Base-by-base conservation (phyloP, 2,113 vertebrate species). In the Oceanites oceanicus region DNA sequence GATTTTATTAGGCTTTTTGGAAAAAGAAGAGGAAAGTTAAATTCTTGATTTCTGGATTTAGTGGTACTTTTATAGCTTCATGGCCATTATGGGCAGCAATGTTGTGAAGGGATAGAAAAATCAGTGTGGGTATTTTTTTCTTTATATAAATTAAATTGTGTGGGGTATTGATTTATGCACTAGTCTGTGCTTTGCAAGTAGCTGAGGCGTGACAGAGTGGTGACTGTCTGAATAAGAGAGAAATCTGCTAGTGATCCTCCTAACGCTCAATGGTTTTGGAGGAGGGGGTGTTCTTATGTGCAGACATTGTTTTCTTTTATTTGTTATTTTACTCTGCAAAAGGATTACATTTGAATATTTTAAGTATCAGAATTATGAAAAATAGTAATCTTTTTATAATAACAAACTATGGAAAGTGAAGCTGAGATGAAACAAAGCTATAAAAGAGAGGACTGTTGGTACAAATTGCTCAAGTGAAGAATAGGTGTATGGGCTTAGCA, bases 221-320 rank as follows among this genome's bases (percentile, higher is more conserved):
- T 76, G 32, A 72, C 23, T 1, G 8, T 62, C 26, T 61, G 22
- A 68, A 52, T 62, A 7, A 7, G 19, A 80, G 17, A 17, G 38
- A 76, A 76, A 61, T 65, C 40, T 78, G 26, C 13, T 40, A n/a
- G 10, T 14, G 25, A 66, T 62, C 17, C 4, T 89, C 13, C 16
- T 58, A 30, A 70, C 27, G n/a, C 9, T 75, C 11, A 30, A 17
- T 53, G 45, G 45, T 61, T 87, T 66, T 68, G 27, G 21, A 67
- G 22, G 6, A 53, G 1, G 4, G 1, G 10, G 3, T 53, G 4
- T 67, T 82, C 15, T 63, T 0, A 0, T 59, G 14, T 63, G 65
- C 59, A 86, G 7, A 22, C 23, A 15, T 86, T 88, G 9, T 52
- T 90, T 9, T 50, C 34, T 8, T 16, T 32, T 67, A 32, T 53